Conservation (phyloP, 2,888 invertebrate species). For the Drosophila pseudotakahashii region DNA sequence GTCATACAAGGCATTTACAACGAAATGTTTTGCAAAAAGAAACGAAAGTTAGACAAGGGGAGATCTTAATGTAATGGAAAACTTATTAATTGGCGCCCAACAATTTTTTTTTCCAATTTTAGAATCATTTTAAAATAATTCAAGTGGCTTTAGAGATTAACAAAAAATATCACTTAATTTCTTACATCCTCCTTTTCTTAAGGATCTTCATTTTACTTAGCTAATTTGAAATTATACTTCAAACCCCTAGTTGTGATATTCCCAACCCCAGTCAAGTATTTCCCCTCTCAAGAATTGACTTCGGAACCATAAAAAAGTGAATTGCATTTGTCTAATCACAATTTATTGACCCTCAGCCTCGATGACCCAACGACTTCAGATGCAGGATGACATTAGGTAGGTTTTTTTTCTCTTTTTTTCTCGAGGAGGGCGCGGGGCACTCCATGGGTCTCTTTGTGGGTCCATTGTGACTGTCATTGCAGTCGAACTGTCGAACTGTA, state of each 20-base stretch:
- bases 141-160: too few species aligned
- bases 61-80: not conserved
- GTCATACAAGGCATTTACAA: slow-evolving; percentile 13
- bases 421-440: slow-evolving; percentile 14
- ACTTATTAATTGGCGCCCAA: too few species aligned
- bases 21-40: not conserved
- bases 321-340: slow-evolving; percentile 39
- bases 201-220: not conserved
- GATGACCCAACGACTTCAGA: slow-evolving; percentile 32
- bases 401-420: not conserved
- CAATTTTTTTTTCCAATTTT: too few species aligned
- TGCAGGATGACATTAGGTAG: slow-evolving; percentile 6
- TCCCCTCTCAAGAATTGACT: not conserved
- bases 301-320: slow-evolving; percentile 7
- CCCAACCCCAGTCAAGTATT: not conserved
- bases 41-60: too few species aligned
- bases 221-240: not conserved
- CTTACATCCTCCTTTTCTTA: too few species aligned
- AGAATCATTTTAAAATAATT: too few species aligned
- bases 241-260: not conserved
- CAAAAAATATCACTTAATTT: too few species aligned
- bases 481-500: slow-evolving; percentile 3
- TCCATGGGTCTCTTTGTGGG: slow-evolving; percentile 22
- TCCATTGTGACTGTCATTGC: slow-evolving; percentile 33
- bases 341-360: slow-evolving; percentile 65